Conservation (phyloP, 2,113 vertebrate species). For the Carlito syrichta region DNA sequence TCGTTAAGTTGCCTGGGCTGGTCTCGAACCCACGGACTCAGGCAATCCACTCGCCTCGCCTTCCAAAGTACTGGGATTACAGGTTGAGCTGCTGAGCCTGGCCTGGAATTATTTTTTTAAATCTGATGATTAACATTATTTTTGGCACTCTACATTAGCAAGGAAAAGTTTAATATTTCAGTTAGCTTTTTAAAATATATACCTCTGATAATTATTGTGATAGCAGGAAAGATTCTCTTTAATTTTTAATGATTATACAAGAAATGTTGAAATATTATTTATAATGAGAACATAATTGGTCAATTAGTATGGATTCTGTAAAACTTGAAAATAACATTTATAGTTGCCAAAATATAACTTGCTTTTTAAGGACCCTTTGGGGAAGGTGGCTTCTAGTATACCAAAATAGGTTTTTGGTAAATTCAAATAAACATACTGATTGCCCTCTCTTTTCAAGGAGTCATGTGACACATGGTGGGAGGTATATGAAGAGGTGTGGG, state of each 20-base stretch:
- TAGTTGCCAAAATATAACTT: neutral
- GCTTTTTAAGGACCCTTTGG: neutral
- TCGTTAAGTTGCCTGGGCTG: too few species aligned
- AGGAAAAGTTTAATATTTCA: neutral
- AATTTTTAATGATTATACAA: neutral
- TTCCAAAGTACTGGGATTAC: too few species aligned
- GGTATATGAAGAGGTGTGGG: neutral
- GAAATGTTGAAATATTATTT: constrained; percentile 1
- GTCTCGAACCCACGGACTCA: too few species aligned
- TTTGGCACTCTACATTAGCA: constrained; percentile 4
- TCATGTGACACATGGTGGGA: neutral
- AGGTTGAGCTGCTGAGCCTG: too few species aligned
- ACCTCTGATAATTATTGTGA: neutral
- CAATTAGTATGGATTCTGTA: neutral
- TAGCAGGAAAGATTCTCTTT: neutral
- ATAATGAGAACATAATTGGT: neutral
- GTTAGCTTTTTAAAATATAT: neutral
- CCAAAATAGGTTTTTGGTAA: neutral
- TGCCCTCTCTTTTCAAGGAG: neutral
- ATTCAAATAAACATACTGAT: neutral
- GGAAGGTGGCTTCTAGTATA: constrained; percentile 11
- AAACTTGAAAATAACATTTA: neutral
- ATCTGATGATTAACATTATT: neutral
- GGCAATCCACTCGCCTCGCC: too few species aligned
- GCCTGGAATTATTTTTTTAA: too few species aligned